Evolutionary conservation across 2,797 vertebrate genomes (phyloP), one percentile per base, ranked within the genome.

Genomic region (Hyperoplus immaculatus): DNA sequence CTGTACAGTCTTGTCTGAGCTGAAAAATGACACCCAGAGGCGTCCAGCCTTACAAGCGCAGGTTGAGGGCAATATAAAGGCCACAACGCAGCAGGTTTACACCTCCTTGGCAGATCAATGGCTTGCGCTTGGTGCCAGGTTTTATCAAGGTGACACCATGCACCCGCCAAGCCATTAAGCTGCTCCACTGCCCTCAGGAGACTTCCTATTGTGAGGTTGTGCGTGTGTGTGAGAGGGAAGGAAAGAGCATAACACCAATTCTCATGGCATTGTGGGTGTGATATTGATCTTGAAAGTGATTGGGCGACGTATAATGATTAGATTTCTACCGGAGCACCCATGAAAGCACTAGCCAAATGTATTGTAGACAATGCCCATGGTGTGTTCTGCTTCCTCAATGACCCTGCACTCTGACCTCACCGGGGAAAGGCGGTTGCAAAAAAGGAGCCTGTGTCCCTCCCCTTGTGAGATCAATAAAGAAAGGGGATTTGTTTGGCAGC

Each of bases 81-180:
- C 75, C 29, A n/a, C 49, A 8, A 43, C 65, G n/a, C 36, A 8
- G 36, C 1, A 18, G 1, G 4, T 45, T 50, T 49, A 46, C 67
- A 49, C 41, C 64, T 12, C 36, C 21, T 36, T 15, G 39, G 60
- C 53, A 57, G 83, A 87, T 82, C 78, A 54, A 81, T 80, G 80
- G 41, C 54, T 36, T 38, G 45, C 1, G 36, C 46, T 66, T 41
- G 51, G 63, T 64, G 61, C 36, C 29, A 47, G 4, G 5, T 69
- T 86, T 55, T 50, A 83, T 84, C 87, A 90, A 85, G 80, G 81
- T 90, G 90, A 90, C 88, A 78, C 74, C 21, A 61, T 59, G 45
- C 67, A 6, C 61, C 47, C 4, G 18, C 38, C 4, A 41, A 56
- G 46, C 64, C 75, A 75, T 85, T 83, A 84, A 83, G 63, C 84